Evolutionary conservation across 92 coral and sea anemone genomes (phyloP), one percentile per base, ranked within the genome.

Genomic region (Desmophyllum pertusum): DNA sequence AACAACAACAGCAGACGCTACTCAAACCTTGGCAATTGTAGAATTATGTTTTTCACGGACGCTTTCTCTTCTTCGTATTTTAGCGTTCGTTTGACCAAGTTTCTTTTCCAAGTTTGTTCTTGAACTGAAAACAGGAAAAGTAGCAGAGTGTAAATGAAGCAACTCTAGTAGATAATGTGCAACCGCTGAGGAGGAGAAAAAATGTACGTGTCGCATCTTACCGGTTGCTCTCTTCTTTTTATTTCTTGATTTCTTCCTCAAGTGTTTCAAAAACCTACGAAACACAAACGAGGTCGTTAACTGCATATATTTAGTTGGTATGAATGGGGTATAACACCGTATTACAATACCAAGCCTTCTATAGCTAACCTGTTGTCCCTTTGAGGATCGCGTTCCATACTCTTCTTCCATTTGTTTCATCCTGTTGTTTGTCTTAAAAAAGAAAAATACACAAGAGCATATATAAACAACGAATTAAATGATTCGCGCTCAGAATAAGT

Each of bases 371-470:
- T 94, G 93, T 45, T 94, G 98, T 62, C 87, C 85, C 73, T 92
- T 96, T 14, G 81, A 89, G 14, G 99, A 92, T 76, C 99, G 88
- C 45, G 84, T 77, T 41, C 71, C 85, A 59, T 94, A 96, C 50
- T 96, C 99, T 55, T 90, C 91, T 55, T 96, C 99, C 95, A 96
- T 87, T 52, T 88, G 94, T 59, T 90, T 95, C 29, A 96, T 93
- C 69, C 98, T 88, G 39, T 80, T 87, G 86, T 96, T 96, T 15
- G 99, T 96, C 99, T 96, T 29, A 5, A 51, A 76, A 18, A 76
- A 29, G 27, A 46, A 73, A 42, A 36, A 18, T 18, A 82, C 5
- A 5, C 14, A 17, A 37, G 15, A 38, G 19, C 5, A 67, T 15
- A 29, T 45, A 10, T 37, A 35, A 8, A 31, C 11, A 15, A 7